These are phyloP conservation scores for Notocelia uddmanniana DNA, from an alignment of 2,888 invertebrate species.

Conservation along the genomic window DNA sequence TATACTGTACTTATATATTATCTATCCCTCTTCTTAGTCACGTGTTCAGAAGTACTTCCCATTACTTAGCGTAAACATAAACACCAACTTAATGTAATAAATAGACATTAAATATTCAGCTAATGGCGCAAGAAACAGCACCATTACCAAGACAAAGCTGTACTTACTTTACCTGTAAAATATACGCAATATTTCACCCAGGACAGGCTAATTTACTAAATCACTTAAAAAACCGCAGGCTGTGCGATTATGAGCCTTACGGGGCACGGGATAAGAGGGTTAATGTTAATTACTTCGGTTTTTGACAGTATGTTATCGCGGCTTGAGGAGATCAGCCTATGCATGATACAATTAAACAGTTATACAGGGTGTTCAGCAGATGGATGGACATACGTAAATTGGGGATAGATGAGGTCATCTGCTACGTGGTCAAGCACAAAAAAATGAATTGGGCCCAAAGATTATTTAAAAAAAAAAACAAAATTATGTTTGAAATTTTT, in stretches of 20 bases:
- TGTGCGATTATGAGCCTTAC: conserved; percentile 28
- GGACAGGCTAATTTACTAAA: conserved; percentile 41
- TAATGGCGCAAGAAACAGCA: conserved; percentile 44
- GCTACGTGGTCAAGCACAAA: too few relatives aligned
- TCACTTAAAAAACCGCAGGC: conserved; percentile 44
- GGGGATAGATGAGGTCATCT: too few relatives aligned
- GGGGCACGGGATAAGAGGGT: conserved; percentile 17
- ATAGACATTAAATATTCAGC: conserved; percentile 43
- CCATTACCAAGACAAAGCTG: conserved; percentile 45
- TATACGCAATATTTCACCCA: conserved; percentile 43
- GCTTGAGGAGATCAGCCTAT: conserved; percentile 11
- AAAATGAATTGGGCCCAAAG: too few relatives aligned
- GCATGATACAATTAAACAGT: too few relatives aligned
- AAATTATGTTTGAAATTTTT: too few relatives aligned
- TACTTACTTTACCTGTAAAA: conserved; percentile 44
- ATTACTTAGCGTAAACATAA: conserved; percentile 34
- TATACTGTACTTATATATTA: neutral
- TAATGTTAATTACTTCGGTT: conserved; percentile 36
- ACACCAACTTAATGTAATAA: conserved; percentile 42
- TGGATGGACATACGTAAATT: too few relatives aligned
- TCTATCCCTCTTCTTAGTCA: neutral
- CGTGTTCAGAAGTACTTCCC: conserved; percentile 4
- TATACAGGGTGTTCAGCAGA: too few relatives aligned
- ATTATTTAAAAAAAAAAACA: too few relatives aligned
- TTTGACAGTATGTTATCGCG: conserved; percentile 37